Evolutionary conservation across 2,113 vertebrate species (phyloP).

Genomic region (Gambusia affinis): DNA sequence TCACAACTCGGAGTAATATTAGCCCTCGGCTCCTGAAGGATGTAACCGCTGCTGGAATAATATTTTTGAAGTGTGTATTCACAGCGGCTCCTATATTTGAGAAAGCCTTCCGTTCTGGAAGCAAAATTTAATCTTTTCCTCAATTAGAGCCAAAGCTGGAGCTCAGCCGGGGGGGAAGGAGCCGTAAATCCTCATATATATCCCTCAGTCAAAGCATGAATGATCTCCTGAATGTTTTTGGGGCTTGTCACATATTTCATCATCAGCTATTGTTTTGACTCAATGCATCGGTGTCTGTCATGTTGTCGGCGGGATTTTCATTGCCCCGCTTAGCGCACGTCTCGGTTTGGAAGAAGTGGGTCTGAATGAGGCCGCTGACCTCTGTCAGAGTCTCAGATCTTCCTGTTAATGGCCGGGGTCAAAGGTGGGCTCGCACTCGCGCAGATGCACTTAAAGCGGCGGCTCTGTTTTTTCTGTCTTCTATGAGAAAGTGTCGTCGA

Average conservation of each 20-base stretch:
- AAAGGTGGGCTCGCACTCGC: slow-evolving; percentile 39
- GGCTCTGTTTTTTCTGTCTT: slow-evolving; percentile 38
- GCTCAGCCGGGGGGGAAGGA: slow-evolving; percentile 12
- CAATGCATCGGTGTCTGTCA: slow-evolving; percentile 48
- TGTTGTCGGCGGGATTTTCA: slow-evolving; percentile 46
- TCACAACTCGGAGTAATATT: slow-evolving; percentile 37
- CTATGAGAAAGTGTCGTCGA: slow-evolving; percentile 28
- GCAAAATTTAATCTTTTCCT: slow-evolving; percentile 44
- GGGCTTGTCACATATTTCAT: slow-evolving; percentile 27
- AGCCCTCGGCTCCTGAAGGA: slow-evolving; percentile 46
- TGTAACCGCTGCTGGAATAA: slow-evolving; percentile 50
- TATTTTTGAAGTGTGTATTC: slow-evolving; percentile 62
- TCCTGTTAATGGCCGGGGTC: slow-evolving; percentile 52
- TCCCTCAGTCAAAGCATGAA: slow-evolving; percentile 32
- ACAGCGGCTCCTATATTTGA: slow-evolving; percentile 44
- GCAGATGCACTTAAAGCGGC: slow-evolving; percentile 1
- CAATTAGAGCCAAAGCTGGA: slow-evolving; percentile 64
- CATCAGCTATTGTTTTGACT: slow-evolving; percentile 39
- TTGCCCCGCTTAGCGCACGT: slow-evolving; percentile 19
- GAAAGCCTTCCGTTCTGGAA: slow-evolving; percentile 30
- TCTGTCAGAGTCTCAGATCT: slow-evolving; percentile 32
- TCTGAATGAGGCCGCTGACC: slow-evolving; percentile 52
- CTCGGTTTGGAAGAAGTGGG: slow-evolving; percentile 16
- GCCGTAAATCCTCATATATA: slow-evolving; percentile 48
- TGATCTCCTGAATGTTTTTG: slow-evolving; percentile 29